Percentiles rank a stretch among this genome's conserved stretches.
phyloP scores from a whole-genome alignment of 2,113 vertebrate genomes.

The Aphyosemion australe region DNA sequence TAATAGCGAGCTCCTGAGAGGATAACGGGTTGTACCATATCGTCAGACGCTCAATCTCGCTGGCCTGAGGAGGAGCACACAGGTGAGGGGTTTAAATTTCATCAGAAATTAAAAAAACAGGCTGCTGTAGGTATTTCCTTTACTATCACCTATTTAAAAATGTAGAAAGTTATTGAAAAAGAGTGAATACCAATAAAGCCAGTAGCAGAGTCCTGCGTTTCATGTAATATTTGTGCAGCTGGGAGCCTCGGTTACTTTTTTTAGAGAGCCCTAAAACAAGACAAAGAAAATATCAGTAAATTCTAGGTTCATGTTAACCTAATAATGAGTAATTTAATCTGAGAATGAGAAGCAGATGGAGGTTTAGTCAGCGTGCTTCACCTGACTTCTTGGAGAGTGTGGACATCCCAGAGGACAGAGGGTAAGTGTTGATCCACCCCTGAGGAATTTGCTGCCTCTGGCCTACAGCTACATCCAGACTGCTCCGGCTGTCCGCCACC shows the following conservation, averaged over 20 bases:
- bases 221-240: conserved; percentile 98
- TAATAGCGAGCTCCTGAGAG: conserved; percentile 88
- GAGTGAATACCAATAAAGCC: conserved; percentile 85
- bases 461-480: conserved; percentile 88
- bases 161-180: not conserved
- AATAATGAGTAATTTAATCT: not conserved
- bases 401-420: conserved; percentile 95
- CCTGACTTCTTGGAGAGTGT: conserved; percentile 98
- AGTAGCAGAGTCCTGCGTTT: conserved; percentile 91
- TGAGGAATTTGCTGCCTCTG: conserved; percentile 91
- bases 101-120: no score
- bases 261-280: conserved; percentile 88
- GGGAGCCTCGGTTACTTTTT: conserved; percentile 94
- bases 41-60: conserved; percentile 93
- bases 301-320: not conserved
- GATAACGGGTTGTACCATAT: conserved; percentile 97
- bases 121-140: not conserved
- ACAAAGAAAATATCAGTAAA: conserved; percentile 11
- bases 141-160: not conserved
- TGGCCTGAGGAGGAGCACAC: conserved; percentile 80
- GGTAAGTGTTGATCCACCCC: conserved; percentile 98
- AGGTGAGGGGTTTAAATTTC: not conserved
- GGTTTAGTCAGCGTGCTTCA: conserved; percentile 43
- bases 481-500: conserved; percentile 84
- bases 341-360: not conserved